Conservation (phyloP, 2,888 invertebrate species). For the Drosophila paranaensis region DNA sequence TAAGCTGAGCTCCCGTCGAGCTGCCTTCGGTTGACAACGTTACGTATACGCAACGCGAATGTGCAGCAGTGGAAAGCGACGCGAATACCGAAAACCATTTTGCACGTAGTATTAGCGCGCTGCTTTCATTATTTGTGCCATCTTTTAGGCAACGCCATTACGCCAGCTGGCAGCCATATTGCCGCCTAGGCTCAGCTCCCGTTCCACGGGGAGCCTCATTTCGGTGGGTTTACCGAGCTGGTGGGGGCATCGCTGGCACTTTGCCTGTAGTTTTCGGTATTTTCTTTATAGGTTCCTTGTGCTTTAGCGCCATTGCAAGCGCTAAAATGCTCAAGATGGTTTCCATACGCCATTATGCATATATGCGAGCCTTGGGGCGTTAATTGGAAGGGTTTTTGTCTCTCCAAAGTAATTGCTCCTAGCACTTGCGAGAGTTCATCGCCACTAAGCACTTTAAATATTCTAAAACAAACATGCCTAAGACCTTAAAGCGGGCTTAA, state of each 20-base stretch:
- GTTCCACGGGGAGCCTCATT: slow-evolving; percentile 32
- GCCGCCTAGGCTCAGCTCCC: slow-evolving; percentile 50
- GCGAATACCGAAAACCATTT: slow-evolving; percentile 65
- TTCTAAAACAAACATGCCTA: slow-evolving; percentile 21
- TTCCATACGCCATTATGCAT: slow-evolving; percentile 35
- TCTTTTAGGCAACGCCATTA: slow-evolving; percentile 55
- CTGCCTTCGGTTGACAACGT: slow-evolving; percentile 36
- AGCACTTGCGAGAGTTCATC: slow-evolving; percentile 36
- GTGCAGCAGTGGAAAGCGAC: slow-evolving; percentile 50
- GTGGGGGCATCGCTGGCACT: slow-evolving; percentile 24
- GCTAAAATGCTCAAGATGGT: slow-evolving; percentile 35
- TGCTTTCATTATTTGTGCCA: slow-evolving; percentile 75
- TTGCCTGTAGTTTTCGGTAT: slow-evolving; percentile 66
- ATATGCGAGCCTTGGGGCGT: slow-evolving; percentile 21
- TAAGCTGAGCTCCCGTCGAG: slow-evolving; percentile 44
- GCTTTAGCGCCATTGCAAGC: slow-evolving; percentile 42
- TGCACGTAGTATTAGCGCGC: slow-evolving; percentile 75
- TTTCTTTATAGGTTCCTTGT: slow-evolving; percentile 72
- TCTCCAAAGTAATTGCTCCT: slow-evolving; percentile 42
- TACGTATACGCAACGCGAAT: slow-evolving; percentile 72
- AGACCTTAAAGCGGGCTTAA: slow-evolving; percentile 15
- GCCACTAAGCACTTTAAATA: slow-evolving; percentile 41
- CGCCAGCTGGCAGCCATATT: slow-evolving; percentile 48
- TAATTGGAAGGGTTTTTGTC: slow-evolving; percentile 55
- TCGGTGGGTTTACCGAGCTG: slow-evolving; percentile 9